Conservation (phyloP, 2,888 invertebrate genomes). For the Zelleria hepariella region DNA sequence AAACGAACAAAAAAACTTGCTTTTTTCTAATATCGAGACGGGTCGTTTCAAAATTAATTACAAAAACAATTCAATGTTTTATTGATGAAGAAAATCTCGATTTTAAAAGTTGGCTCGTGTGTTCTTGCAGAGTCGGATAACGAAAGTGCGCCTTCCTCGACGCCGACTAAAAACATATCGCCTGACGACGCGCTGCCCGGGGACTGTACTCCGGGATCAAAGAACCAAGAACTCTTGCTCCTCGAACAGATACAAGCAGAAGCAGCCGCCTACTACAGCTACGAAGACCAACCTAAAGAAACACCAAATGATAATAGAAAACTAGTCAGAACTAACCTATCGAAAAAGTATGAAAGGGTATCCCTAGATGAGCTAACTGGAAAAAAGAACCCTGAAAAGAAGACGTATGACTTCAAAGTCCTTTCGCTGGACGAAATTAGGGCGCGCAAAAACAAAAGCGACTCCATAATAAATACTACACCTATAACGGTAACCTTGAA, state of each 20-base stretch:
- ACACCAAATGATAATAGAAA: constrained; percentile 32
- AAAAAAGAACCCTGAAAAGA: constrained; percentile 31
- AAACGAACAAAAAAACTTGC: constrained; percentile 16
- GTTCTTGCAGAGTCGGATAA: constrained; percentile 86
- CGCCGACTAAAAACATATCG: constrained; percentile 66
- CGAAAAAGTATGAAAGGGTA: constrained; percentile 57
- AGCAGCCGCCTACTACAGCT: constrained; percentile 80
- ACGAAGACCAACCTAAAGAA: constrained; percentile 50
- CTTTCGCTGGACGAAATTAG: constrained; percentile 67
- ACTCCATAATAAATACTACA: constrained; percentile 26
- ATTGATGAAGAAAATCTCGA: constrained; percentile 19
- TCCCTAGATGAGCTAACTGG: constrained; percentile 66
- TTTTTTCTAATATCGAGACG: constrained; percentile 29
- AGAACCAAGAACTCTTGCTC: constrained; percentile 78
- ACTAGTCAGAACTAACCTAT: constrained; percentile 36
- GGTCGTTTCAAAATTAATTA: constrained; percentile 66
- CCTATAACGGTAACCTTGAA: constrained; percentile 49
- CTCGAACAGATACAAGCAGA: constrained; percentile 80
- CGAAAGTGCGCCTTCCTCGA: constrained; percentile 77
- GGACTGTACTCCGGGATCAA: constrained; percentile 50
- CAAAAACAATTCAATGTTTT: constrained; percentile 50
- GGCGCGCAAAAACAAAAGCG: constrained; percentile 34
- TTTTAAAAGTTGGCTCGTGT: constrained; percentile 52
- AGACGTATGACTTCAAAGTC: constrained; percentile 56
- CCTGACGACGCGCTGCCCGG: constrained; percentile 32